Conservation (phyloP, 2,888 invertebrate genomes). For the Subacronicta megacephala region DNA sequence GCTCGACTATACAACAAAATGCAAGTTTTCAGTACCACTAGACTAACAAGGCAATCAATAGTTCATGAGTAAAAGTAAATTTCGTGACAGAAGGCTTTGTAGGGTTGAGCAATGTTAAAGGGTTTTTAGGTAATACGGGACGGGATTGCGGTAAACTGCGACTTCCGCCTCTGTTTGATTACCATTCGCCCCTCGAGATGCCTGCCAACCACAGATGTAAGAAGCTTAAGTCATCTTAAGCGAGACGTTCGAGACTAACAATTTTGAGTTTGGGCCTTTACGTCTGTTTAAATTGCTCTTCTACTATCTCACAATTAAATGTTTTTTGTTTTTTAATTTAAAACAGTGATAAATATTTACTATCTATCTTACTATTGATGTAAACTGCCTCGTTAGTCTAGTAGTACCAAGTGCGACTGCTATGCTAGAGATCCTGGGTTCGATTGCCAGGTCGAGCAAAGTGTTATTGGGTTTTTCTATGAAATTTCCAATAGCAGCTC, state of each 20-base stretch:
- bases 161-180: conserved; percentile 78
- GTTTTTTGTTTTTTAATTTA: too few species aligned
- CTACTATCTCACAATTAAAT: conserved; percentile 28
- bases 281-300: conserved; percentile 50
- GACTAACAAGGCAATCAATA: too few species aligned
- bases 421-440: too few species aligned
- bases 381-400: too few species aligned
- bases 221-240: conserved; percentile 63
- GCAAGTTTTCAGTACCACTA: too few species aligned
- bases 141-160: conserved; percentile 77
- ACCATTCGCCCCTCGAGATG: conserved; percentile 81
- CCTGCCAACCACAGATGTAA: conserved; percentile 65
- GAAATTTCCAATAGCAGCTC: too few species aligned
- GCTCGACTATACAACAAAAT: too few species aligned
- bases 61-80: conserved; percentile 11
- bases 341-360: too few species aligned
- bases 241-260: conserved; percentile 54
- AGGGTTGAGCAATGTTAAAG: conserved; percentile 70
- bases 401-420: too few species aligned
- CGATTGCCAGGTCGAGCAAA: too few species aligned
- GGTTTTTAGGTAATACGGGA: conserved; percentile 80
- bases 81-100: conserved; percentile 27
- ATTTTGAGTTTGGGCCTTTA: conserved; percentile 51
- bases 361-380: too few species aligned
- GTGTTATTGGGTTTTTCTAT: too few species aligned